Conservation (phyloP, 2,797 vertebrate species). For the Helicolenus hilgendorfi region DNA sequence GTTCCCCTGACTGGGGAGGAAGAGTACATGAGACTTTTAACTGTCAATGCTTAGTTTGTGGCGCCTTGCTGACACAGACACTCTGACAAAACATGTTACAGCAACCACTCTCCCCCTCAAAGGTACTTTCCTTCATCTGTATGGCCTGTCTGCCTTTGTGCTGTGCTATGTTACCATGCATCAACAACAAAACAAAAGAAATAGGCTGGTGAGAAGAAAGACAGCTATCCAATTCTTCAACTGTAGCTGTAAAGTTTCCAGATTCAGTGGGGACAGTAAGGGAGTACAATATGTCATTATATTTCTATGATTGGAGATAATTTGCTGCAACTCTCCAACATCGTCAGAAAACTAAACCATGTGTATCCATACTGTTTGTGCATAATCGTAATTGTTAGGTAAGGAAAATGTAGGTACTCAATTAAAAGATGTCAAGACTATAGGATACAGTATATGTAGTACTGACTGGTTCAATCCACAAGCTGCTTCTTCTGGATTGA, state of each 20-base stretch:
- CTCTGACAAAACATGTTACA: conserved; percentile 56
- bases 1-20: conserved; percentile 3
- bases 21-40: conserved; percentile 8
- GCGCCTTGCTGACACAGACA: conserved; percentile 41
- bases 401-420: background rate
- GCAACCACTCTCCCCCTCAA: background rate
- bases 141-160: background rate
- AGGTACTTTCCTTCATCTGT: conserved; percentile 31
- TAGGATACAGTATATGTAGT: background rate
- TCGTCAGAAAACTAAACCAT: background rate
- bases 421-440: background rate
- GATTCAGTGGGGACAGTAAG: background rate
- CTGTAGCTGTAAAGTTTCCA: background rate
- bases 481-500: background rate
- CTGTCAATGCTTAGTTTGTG: conserved; percentile 35
- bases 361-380: background rate
- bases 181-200: background rate
- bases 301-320: background rate
- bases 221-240: background rate
- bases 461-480: background rate
- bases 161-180: background rate
- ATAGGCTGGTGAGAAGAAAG: background rate
- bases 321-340: background rate
- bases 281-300: background rate
- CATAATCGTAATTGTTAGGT: background rate